These are phyloP conservation scores for Mythimna lalbum DNA, from an alignment of 2,888 invertebrate species.

Conservation along the genomic window DNA sequence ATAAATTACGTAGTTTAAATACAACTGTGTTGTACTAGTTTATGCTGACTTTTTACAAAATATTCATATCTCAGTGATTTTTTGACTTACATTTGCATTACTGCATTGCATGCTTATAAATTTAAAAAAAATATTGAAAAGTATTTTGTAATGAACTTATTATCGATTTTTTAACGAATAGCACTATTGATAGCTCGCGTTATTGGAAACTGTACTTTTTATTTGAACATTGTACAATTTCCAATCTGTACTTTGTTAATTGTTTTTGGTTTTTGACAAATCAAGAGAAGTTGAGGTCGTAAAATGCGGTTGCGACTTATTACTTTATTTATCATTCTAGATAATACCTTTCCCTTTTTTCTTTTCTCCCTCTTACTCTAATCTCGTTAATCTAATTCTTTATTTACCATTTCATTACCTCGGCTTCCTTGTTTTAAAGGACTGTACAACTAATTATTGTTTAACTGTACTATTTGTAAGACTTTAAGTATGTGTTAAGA, in stretches of 20 bases:
- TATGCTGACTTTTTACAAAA: conserved; percentile 40
- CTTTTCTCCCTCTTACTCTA: conserved; percentile 43
- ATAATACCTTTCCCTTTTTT: conserved; percentile 45
- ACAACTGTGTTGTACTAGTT: conserved; percentile 53
- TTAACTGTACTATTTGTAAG: conserved; percentile 75
- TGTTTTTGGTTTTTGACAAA: conserved; percentile 76
- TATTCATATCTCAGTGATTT: conserved; percentile 41
- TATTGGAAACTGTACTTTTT: conserved; percentile 69
- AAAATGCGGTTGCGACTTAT: conserved; percentile 75
- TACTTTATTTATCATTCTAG: conserved; percentile 33
- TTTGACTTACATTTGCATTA: conserved; percentile 47
- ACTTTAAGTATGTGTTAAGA: conserved; percentile 77
- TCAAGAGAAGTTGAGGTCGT: conserved; percentile 85
- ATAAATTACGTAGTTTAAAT: conserved; percentile 59
- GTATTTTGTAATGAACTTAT: conserved; percentile 58
- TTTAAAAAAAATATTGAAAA: conserved; percentile 40
- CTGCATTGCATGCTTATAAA: conserved; percentile 50
- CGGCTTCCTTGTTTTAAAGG: conserved; percentile 82
- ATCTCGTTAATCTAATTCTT: conserved; percentile 41
- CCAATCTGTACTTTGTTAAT: conserved; percentile 66
- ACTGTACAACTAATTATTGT: conserved; percentile 72
- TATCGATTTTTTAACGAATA: conserved; percentile 52
- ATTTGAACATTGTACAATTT: neutral
- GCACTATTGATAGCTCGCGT: conserved; percentile 51
- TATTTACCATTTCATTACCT: conserved; percentile 82